Evolutionary conservation across 2,797 vertebrate genomes (phyloP), one percentile per base, ranked within the genome.

Genomic region (Botia almorhae): DNA sequence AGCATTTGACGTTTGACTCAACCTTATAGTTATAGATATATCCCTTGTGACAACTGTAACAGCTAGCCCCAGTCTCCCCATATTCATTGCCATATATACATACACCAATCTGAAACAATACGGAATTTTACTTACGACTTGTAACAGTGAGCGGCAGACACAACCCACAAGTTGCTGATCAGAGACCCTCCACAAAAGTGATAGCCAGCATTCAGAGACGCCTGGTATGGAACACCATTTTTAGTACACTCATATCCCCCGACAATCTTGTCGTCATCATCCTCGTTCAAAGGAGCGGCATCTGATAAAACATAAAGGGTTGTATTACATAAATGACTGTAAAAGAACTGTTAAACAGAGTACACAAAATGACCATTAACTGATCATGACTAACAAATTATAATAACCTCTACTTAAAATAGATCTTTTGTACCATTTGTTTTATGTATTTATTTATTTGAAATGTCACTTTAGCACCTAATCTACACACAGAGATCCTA

Each of bases 131-230:
- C 93, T 91, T 86, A 94, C 92, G 89, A 89, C 84, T 92, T 82
- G 88, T 91, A 93, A 87, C 93, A 94, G 84, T 94, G 93, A 89
- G 94, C 94, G 3, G 94, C 93, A 2, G 95, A 95, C 51, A 96
- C 85, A 36, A 96, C 94, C 94, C 95, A 95, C 80, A 89, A 80
- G 11, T 78, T 86, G 17, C 82, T 93, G 85, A 96, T 91, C 69
- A 96, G 93, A 55, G 90, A 90, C 2, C 95, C 94, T 0, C 94
- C 94, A 8, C 95, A 96, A 69, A 87, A 91, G 88, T 95, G 94
- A 86, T 93, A 94, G 10, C 94, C 94, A 0, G 29, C 26, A 29
- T 92, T 94, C 85, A 96, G 91, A 4, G 94, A 96, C 71, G 92
- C 95, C 85, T 96, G 95, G 79, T 95, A 92, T 7, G 93, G 92